Conservation (phyloP, 2,888 invertebrate species). For the Argyresthia albistria region DNA sequence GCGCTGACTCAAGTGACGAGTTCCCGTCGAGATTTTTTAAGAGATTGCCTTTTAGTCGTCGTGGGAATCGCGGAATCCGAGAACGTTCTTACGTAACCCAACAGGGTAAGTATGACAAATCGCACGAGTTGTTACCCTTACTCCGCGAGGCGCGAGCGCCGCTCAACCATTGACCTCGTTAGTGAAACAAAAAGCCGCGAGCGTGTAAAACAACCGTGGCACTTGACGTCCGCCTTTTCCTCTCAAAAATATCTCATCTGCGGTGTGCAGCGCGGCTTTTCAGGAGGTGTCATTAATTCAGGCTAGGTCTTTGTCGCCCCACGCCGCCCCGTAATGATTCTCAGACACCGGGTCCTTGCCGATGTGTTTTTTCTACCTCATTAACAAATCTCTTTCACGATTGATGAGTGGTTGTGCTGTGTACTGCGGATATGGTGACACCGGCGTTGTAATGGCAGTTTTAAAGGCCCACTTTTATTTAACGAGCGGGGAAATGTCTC, state of each 20-base stretch:
- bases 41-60: conserved; percentile 7
- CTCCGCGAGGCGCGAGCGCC: conserved; percentile 24
- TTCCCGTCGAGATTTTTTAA: conserved; percentile 24
- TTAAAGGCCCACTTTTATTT: neutral
- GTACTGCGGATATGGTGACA: conserved; percentile 7
- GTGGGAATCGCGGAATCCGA: conserved; percentile 4
- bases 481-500: neutral
- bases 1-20: conserved; percentile 33
- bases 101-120: conserved; percentile 16
- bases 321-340: conserved; percentile 39
- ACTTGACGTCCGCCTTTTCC: conserved; percentile 67
- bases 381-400: conserved; percentile 35
- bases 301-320: conserved; percentile 34
- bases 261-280: conserved; percentile 29
- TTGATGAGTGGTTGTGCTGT: conserved; percentile 1
- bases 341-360: conserved; percentile 24
- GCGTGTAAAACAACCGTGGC: conserved; percentile 57
- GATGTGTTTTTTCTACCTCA: conserved; percentile 47
- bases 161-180: conserved; percentile 66
- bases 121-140: conserved; percentile 35
- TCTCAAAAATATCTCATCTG: conserved; percentile 69
- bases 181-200: conserved; percentile 57
- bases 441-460: neutral
- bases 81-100: neutral
- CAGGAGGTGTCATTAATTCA: conserved; percentile 66